Evolutionary conservation across 2,888 invertebrate species (phyloP), one percentile per base, ranked within the genome.

Genomic region (Petrophora chlorosata): DNA sequence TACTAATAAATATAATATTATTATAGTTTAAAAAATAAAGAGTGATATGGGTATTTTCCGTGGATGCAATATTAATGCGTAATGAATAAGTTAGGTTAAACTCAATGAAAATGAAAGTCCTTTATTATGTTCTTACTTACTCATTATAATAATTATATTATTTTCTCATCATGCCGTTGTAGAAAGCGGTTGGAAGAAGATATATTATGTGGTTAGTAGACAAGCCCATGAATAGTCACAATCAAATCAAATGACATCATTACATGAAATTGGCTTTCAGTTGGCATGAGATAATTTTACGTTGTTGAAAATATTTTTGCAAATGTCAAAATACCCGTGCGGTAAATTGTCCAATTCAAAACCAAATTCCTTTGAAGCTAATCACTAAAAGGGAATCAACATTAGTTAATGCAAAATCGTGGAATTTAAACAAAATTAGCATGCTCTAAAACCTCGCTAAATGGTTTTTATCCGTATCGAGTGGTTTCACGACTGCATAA

Each of bases 401-500:
- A 1, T 23, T 7, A 23, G n/a, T 23, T 34, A 39, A 25, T 23
- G 17, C 26, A 19, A 40, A 36, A 25, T 12, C 30, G 23, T 28
- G 29, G 29, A 32, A 32, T 26, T 28, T 23, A 32, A 39, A 42
- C 35, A 14, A 41, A 46, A 47, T 46, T 38, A 32, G 26, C 47
- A 43, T 54, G 46, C 23, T 34, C 22, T 39, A 42, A 51, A 39
- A 39, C 43, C 39, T 10, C 34, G 29, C 25, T 38, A 45, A 48
- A 50, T 36, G 41, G 41, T 26, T 35, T 50, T 50, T 50, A 58
- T 50, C 33, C 29, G 22, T 14, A 39, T 56, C 47, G 38, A 42
- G 36, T 16, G 40, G 56, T 54, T 52, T 56, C 39, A 38, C 47
- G 49, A 49, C 44, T 61, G 70, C 73, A 71, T 71, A 66, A 66